Conservation (phyloP, 2,888 invertebrate species). For the Phanerotoma sp. region DNA sequence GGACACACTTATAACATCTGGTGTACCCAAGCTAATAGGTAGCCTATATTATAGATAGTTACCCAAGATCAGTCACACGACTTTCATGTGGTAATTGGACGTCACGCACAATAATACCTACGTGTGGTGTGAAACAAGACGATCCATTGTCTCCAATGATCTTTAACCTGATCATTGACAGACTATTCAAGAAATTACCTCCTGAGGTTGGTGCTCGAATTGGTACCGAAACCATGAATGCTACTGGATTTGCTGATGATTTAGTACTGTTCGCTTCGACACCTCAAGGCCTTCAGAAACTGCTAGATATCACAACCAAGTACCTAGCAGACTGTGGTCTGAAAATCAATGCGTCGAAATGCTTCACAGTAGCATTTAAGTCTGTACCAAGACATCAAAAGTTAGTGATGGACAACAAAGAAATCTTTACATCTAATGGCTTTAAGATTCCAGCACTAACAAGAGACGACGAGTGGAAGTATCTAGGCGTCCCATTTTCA, state of each 20-base stretch:
- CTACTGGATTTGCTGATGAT: constrained; percentile 35
- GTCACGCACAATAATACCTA: constrained; percentile 15
- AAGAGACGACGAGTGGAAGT: constrained; percentile 23
- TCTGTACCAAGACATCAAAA: neutral
- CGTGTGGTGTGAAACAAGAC: constrained; percentile 34
- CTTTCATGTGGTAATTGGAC: constrained; percentile 11
- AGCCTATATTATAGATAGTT: constrained; percentile 17
- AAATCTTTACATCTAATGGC: neutral
- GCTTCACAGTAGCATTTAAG: neutral
- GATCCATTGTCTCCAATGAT: constrained; percentile 34
- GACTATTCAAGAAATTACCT: neutral
- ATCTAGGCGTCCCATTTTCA: constrained; percentile 26
- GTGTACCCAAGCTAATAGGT: constrained; percentile 16
- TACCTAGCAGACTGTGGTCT: constrained; percentile 20
- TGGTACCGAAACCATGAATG: constrained; percentile 7
- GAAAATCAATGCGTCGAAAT: constrained; percentile 7
- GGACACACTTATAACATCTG: constrained; percentile 1
- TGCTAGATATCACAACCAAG: neutral
- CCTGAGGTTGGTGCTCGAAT: constrained; percentile 19
- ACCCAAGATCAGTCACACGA: constrained; percentile 11
- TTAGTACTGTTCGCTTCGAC: constrained; percentile 23
- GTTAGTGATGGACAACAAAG: constrained; percentile 7
- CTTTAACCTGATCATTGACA: constrained; percentile 31
- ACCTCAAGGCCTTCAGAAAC: constrained; percentile 7
- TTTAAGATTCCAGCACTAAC: constrained; percentile 16